Base-by-base conservation (phyloP, 1,140 invertebrate species). In the Xylocopa sonorina region DNA sequence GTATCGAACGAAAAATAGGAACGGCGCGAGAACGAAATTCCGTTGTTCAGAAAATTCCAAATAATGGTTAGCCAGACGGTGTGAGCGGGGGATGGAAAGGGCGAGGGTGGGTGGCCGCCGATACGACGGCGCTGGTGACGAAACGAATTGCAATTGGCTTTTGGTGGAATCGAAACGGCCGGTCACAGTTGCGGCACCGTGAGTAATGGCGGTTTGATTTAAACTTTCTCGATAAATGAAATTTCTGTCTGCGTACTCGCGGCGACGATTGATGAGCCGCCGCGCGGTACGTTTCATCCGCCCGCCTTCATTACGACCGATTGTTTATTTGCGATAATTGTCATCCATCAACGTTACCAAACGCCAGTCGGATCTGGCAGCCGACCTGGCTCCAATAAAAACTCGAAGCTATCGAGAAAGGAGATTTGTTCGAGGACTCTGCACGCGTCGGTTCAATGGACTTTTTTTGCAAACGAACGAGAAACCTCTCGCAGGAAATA, bases 121-220 rank as follows among this genome's bases (percentile, higher is more conserved):
- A 78, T n/a, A 51, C 50, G 58, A 50, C 69, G 75, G 53, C 24
- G 6, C 38, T 57, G 43, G 58, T 78, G 83, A 86, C 77, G 83
- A 83, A 86, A 86, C 85, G 84, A 86, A 83, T 86, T 86, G 77
- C 85, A 86, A 86, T 86, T 86, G 72, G 76, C 80, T 83, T 80
- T 74, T 80, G 77, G 53, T 68, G 46, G 81, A 86, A 86, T 86
- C 77, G 81, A 80, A 86, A 86, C 72, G 81, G 69, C 69, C 71
- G 72, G 67, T 83, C 84, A 82, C 83, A 83, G 84, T 78, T 80
- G 80, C 68, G n/a, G 63, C 76, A 34, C 72, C 55, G 58, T 83
- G 84, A 86, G 81, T 86, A 86, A 86, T 83, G 85, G 68, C 81
- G 73, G 84, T 86, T 86, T 86, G 68, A 85, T 86, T 86, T 86